These are phyloP conservation scores for Seriola dumerili DNA, from an alignment of 2,113 vertebrate species.

Conservation along the genomic window DNA sequence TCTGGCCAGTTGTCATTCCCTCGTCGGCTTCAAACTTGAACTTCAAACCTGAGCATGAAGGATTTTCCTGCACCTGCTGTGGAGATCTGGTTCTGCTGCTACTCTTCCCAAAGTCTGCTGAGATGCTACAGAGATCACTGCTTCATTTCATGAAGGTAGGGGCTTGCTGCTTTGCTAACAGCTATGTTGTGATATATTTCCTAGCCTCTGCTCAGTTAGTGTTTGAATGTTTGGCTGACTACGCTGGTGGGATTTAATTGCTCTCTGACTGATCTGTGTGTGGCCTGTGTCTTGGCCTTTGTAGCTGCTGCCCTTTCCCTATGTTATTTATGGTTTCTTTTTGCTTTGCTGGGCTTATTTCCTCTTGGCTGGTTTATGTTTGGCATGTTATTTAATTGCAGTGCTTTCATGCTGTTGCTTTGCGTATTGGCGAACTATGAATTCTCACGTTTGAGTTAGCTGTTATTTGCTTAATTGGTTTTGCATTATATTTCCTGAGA, in stretches of 20 bases:
- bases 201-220: background rate
- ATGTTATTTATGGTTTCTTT: too few relatives aligned
- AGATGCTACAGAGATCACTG: background rate
- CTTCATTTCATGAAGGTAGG: slow-evolving; percentile 8
- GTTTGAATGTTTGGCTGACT: background rate
- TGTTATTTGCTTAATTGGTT: background rate
- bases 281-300: background rate
- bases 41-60: background rate
- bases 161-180: background rate
- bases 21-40: background rate
- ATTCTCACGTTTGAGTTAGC: background rate
- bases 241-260: background rate
- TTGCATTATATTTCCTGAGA: background rate
- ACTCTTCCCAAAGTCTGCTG: background rate
- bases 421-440: background rate
- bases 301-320: background rate
- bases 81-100: background rate
- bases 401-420: background rate
- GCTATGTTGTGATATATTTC: background rate
- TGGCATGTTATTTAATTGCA: background rate
- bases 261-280: background rate
- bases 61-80: background rate
- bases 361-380: too few relatives aligned
- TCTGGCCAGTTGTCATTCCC: background rate
- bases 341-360: too few relatives aligned